These are phyloP conservation scores for Myiotriccus ornatus DNA, from an alignment of 2,797 vertebrate genomes.

Conservation along the genomic window DNA sequence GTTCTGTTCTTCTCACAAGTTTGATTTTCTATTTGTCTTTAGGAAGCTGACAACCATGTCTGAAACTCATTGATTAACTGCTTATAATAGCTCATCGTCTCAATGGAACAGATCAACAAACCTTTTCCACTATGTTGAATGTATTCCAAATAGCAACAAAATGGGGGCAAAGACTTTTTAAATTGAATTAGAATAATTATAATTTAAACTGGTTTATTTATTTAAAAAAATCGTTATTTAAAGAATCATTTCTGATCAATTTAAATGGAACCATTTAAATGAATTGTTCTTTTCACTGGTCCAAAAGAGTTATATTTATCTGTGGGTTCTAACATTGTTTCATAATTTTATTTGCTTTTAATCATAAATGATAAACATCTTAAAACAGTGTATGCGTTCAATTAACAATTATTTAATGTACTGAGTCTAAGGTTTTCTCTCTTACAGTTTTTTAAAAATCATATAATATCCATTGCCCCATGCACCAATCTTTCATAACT, in stretches of 20 bases:
- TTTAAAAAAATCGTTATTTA: background rate
- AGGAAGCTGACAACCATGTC: background rate
- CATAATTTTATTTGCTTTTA: background rate
- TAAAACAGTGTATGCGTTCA: background rate
- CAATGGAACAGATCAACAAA: background rate
- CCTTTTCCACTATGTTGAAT: background rate
- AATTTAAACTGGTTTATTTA: background rate
- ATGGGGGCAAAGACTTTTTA: background rate
- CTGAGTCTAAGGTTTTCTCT: background rate
- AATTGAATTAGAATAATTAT: background rate
- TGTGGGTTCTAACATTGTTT: background rate
- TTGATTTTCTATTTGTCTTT: background rate
- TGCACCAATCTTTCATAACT: background rate
- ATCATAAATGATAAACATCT: background rate
- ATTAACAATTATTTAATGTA: background rate
- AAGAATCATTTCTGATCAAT: background rate
- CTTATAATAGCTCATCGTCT: background rate
- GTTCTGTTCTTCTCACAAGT: background rate
- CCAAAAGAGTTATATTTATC: background rate
- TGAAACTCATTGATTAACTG: slow-evolving; percentile 25
- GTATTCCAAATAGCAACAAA: background rate
- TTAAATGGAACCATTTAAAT: background rate
- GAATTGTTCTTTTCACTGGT: background rate
- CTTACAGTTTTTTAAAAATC: background rate
- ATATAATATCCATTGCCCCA: background rate